These are phyloP conservation scores for Caenorhabditis plicata DNA, from an alignment of 2,888 invertebrate genomes.

Conservation along the genomic window DNA sequence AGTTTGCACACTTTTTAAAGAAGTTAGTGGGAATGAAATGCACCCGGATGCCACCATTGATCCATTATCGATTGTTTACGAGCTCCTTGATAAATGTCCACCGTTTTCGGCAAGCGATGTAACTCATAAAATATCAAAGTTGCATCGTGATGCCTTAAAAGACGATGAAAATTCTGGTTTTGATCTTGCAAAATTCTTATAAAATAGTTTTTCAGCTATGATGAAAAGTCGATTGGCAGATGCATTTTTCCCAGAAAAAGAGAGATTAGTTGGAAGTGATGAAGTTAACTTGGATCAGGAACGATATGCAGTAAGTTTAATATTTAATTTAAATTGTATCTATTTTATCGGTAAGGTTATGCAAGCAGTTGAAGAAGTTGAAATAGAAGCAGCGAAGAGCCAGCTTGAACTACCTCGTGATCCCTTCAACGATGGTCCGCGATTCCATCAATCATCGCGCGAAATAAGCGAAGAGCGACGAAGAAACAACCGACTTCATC, in stretches of 20 bases:
- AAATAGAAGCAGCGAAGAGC: constrained; percentile 29
- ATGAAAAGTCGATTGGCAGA: constrained; percentile 22
- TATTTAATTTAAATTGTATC: neutral
- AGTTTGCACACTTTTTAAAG: constrained; percentile 30
- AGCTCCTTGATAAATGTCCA: constrained; percentile 39
- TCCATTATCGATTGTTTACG: constrained; percentile 33
- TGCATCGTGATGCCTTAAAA: constrained; percentile 27
- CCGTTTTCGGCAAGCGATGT: constrained; percentile 36
- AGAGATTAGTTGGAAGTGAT: constrained; percentile 26
- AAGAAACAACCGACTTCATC: no score
- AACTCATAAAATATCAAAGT: constrained; percentile 31
- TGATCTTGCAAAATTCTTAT: neutral
- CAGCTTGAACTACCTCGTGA: constrained; percentile 28
- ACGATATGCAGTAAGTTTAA: constrained; percentile 32
- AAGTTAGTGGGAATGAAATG: constrained; percentile 14
- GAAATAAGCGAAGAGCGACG: no score
- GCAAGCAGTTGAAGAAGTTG: constrained; percentile 42
- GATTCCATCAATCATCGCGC: constrained; percentile 28
- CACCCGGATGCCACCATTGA: constrained; percentile 43
- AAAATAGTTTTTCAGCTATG: neutral
- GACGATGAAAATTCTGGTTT: constrained; percentile 24
- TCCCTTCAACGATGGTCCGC: constrained; percentile 35
- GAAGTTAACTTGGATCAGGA: constrained; percentile 24
- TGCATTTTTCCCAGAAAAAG: constrained; percentile 39
- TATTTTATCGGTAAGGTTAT: constrained; percentile 30